Evolutionary conservation across 2,113 vertebrate species (phyloP).

Genomic region (Herpetotheres cachinnans): DNA sequence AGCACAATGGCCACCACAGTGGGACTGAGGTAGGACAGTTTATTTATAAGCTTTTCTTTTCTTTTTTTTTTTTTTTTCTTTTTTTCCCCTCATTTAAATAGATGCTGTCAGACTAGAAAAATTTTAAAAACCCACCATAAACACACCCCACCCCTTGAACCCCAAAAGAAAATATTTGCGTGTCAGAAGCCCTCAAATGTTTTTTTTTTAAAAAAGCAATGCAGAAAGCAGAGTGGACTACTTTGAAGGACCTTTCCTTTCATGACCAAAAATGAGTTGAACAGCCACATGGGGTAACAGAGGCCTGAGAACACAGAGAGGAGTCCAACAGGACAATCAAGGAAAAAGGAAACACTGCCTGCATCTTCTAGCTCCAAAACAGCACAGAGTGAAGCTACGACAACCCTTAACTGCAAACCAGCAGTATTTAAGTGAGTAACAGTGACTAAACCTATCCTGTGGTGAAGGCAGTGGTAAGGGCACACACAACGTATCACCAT

Average conservation of each 20-base stretch:
- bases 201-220: background rate
- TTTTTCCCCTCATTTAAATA: background rate
- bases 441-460: background rate
- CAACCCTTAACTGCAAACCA: background rate
- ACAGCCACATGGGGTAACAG: background rate
- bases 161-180: background rate
- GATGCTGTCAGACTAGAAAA: background rate
- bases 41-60: background rate
- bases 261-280: background rate
- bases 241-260: background rate
- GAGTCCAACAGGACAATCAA: background rate
- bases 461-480: constrained; percentile 21
- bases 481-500: background rate
- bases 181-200: background rate
- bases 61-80: background rate
- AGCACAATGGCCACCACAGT: background rate
- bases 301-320: background rate
- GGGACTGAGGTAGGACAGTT: background rate
- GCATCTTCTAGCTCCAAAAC: background rate
- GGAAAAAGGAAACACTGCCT: background rate
- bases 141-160: background rate
- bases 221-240: background rate
- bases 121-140: background rate
- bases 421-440: background rate
- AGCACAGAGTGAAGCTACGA: background rate